Evolutionary conservation across 2,113 vertebrate species (phyloP).

Genomic region (Elaphurus davidianus): DNA sequence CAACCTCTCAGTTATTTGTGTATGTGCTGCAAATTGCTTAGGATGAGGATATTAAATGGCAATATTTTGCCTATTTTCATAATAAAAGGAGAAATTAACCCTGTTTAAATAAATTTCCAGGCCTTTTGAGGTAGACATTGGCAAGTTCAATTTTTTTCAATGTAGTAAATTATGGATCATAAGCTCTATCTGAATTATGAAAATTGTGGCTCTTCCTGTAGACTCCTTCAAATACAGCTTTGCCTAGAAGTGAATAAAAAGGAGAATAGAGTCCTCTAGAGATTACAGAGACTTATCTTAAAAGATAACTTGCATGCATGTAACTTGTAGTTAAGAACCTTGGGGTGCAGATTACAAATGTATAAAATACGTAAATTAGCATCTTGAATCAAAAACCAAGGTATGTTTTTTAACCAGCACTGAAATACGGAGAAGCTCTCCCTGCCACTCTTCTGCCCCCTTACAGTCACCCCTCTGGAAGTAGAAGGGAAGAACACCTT

Average conservation of each 20-base stretch:
- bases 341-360: background rate
- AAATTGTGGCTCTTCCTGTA: background rate
- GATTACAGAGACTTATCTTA: background rate
- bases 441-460: background rate
- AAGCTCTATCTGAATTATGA: background rate
- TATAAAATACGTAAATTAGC: background rate
- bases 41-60: background rate
- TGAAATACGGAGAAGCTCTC: background rate
- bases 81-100: conserved; percentile 21
- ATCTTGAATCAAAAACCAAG: background rate
- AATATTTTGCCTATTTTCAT: conserved; percentile 23
- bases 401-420: background rate
- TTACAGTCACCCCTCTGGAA: background rate
- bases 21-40: background rate
- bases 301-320: background rate
- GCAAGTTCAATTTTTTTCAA: background rate
- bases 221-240: background rate
- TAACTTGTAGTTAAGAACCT: background rate
- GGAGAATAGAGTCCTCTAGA: background rate
- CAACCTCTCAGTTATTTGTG: background rate
- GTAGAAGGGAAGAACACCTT: background rate
- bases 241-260: background rate
- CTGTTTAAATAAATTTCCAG: conserved; percentile 41
- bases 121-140: background rate
- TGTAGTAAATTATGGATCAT: background rate